A percentile compares a stretch with the other conserved stretches of the same genome.
phyloP scores from a whole-genome alignment of 2,113 vertebrate species.

The mouse (Mus musculus) region DNA sequence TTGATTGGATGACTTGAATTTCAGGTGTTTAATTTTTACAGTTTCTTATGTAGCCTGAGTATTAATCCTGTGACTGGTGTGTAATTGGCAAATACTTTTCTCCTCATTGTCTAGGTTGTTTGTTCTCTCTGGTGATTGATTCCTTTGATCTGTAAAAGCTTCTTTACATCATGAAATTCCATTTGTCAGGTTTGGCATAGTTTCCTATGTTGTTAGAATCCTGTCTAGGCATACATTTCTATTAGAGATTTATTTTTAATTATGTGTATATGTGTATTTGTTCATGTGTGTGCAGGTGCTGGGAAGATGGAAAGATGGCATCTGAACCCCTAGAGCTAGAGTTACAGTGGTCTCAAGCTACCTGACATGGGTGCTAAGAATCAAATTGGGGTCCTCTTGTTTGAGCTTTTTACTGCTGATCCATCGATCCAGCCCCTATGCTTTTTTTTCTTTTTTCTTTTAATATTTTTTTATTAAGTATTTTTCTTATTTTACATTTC shows the following conservation, averaged over 20 bases:
- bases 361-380: neutral
- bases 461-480: too few relatives aligned
- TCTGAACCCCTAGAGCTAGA: neutral
- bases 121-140: neutral
- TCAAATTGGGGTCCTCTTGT: neutral
- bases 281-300: neutral
- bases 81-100: neutral
- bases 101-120: neutral
- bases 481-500: too few relatives aligned
- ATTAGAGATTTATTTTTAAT: neutral
- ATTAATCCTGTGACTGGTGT: neutral
- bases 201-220: neutral
- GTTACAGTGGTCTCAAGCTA: neutral
- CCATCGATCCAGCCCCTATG: too few relatives aligned
- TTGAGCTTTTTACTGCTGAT: neutral
- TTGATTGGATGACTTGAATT: neutral
- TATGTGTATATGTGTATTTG: neutral
- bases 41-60: neutral
- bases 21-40: neutral
- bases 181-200: neutral
- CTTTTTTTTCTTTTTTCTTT: neutral
- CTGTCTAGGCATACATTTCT: neutral
- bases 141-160: neutral
- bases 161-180: neutral
- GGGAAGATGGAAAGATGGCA: neutral